A percentile compares a stretch with the other conserved stretches of the same genome.
Evolutionary conservation across 23 tunicate genomes (phyloP).

Genomic region (Ascidia mentula): DNA sequence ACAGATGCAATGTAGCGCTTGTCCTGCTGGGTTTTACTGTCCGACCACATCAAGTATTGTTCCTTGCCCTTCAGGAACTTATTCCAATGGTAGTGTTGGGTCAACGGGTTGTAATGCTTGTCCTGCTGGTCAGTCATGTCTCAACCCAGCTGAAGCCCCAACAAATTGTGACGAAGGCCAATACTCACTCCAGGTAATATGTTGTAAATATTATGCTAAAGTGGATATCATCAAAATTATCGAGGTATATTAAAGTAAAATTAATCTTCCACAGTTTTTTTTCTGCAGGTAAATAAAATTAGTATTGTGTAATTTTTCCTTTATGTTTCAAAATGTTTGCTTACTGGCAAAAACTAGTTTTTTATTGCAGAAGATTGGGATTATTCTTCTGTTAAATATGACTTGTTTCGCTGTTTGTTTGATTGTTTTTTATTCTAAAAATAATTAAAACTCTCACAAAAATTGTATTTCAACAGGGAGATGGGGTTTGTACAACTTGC

Average conservation of each 20-base stretch:
- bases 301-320: too few relatives aligned
- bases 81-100: constrained; percentile 46
- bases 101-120: constrained; percentile 41
- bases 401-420: not conserved
- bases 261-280: too few relatives aligned
- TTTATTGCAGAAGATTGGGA: too few relatives aligned
- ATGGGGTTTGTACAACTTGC: constrained; percentile 56
- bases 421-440: not conserved
- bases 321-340: too few relatives aligned
- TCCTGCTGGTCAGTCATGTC: constrained; percentile 76
- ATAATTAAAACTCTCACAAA: not conserved
- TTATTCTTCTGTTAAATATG: not conserved
- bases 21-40: constrained; percentile 68
- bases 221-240: too few relatives aligned
- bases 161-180: constrained; percentile 53
- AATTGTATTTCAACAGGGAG: too few relatives aligned
- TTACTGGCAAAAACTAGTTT: too few relatives aligned
- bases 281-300: too few relatives aligned
- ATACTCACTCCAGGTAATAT: constrained; percentile 35
- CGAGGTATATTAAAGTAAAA: too few relatives aligned
- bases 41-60: constrained; percentile 16
- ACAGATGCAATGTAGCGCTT: constrained; percentile 37
- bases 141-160: constrained; percentile 38
- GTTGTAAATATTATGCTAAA: not conserved
- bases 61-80: constrained; percentile 46